These are phyloP conservation scores for Loriculus beryllinus DNA, from an alignment of 2,797 vertebrate species.

Conservation along the genomic window DNA sequence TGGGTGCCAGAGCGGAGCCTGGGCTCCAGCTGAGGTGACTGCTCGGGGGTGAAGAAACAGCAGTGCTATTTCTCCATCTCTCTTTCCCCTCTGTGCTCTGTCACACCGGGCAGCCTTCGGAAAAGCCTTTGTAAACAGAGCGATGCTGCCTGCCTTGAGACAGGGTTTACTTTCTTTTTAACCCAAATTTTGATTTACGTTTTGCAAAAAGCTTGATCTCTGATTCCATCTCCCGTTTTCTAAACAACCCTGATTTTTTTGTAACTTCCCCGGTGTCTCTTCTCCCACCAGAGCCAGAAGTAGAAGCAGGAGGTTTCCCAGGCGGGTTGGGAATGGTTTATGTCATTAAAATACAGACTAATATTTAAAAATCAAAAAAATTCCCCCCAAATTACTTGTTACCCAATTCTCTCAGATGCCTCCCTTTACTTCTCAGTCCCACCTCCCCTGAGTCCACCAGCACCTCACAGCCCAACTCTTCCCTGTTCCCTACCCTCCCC, in stretches of 20 bases:
- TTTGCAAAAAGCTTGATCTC: background rate
- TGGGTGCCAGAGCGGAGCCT: background rate
- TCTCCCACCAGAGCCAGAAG: background rate
- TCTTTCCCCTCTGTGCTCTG: accelerated
- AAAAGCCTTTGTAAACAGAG: background rate
- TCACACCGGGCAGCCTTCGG: background rate
- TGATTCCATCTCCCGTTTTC: background rate
- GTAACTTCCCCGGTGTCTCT: background rate
- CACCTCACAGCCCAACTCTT: background rate
- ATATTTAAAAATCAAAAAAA: background rate
- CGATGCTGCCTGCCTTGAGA: background rate
- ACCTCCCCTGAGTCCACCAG: background rate
- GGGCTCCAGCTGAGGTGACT: background rate
- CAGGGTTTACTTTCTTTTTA: background rate
- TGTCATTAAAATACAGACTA: background rate
- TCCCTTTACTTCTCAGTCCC: background rate
- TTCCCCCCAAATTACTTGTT: background rate
- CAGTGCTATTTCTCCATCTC: background rate
- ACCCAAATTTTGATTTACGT: background rate
- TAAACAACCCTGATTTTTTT: background rate
- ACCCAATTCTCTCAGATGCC: background rate
- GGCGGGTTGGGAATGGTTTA: background rate
- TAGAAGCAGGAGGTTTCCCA: background rate
- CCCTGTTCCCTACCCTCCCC: background rate
- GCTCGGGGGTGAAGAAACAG: background rate